Conservation (phyloP, 2,888 invertebrate genomes). For the Orthosia incerta region DNA sequence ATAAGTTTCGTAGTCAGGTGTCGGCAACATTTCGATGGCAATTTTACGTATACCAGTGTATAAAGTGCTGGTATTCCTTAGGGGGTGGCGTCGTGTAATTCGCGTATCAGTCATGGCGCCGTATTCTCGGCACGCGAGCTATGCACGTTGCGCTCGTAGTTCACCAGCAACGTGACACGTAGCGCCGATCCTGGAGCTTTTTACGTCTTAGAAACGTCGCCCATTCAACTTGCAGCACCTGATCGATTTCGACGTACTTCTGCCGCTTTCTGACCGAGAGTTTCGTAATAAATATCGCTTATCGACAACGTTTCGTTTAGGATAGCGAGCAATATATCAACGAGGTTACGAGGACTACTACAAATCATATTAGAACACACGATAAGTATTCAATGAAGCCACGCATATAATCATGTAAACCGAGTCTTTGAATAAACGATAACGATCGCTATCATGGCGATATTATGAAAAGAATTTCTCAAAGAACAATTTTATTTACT, state of each 20-base stretch:
- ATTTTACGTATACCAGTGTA: slow-evolving; percentile 13
- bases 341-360: neutral
- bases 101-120: slow-evolving; percentile 50
- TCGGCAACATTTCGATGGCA: slow-evolving; percentile 65
- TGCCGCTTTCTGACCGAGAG: slow-evolving; percentile 13
- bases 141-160: slow-evolving; percentile 53
- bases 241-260: slow-evolving; percentile 44
- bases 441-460: slow-evolving; percentile 26
- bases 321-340: slow-evolving; percentile 1
- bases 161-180: slow-evolving; percentile 52
- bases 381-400: slow-evolving; percentile 22
- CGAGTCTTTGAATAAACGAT: slow-evolving; percentile 28
- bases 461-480: slow-evolving; percentile 37
- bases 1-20: slow-evolving; percentile 66
- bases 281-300: slow-evolving; percentile 34
- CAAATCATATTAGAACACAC: slow-evolving; percentile 16
- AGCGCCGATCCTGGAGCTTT: slow-evolving; percentile 40
- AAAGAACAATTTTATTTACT: slow-evolving; percentile 43
- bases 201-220: slow-evolving; percentile 46
- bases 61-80: slow-evolving; percentile 18
- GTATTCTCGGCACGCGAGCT: slow-evolving; percentile 56
- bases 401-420: slow-evolving; percentile 14
- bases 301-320: slow-evolving; percentile 22
- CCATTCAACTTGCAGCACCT: slow-evolving; percentile 55
- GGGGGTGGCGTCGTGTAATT: slow-evolving; percentile 32